phyloP scores from a whole-genome alignment of 2,888 invertebrate genomes.

The Nebria brevicollis region DNA sequence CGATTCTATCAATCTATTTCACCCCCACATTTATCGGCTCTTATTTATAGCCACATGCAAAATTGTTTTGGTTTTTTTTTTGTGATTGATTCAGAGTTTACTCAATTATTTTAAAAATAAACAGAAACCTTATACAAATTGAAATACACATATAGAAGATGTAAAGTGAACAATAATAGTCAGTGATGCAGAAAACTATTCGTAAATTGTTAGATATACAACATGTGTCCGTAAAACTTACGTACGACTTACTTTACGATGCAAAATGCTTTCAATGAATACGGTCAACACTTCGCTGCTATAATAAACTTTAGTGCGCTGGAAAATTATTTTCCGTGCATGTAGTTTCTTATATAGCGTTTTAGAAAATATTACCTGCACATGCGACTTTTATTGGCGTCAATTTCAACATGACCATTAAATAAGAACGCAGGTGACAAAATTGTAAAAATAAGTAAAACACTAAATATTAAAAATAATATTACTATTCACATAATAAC shows the following conservation, averaged over 20 bases:
- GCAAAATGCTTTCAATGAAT: background rate
- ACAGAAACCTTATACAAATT: background rate
- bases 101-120: too few relatives aligned
- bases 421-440: background rate
- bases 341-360: background rate
- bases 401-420: background rate
- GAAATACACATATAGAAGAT: background rate
- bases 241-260: background rate
- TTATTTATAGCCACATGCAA: constrained; percentile 19
- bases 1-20: constrained; percentile 27
- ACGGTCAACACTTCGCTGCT: background rate
- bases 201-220: background rate
- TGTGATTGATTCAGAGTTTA: background rate
- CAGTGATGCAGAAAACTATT: background rate
- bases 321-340: background rate
- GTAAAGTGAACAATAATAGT: background rate
- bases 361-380: background rate
- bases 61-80: background rate
- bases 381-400: background rate
- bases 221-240: background rate
- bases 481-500: too few relatives aligned
- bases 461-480: too few relatives aligned
- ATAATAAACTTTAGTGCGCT: background rate
- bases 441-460: too few relatives aligned
- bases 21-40: constrained; percentile 3